phyloP scores from a whole-genome alignment of 30 jellyfish, hydroid and myxozoan genomes.

The Aurelia aurita complex sp. Pacific region DNA sequence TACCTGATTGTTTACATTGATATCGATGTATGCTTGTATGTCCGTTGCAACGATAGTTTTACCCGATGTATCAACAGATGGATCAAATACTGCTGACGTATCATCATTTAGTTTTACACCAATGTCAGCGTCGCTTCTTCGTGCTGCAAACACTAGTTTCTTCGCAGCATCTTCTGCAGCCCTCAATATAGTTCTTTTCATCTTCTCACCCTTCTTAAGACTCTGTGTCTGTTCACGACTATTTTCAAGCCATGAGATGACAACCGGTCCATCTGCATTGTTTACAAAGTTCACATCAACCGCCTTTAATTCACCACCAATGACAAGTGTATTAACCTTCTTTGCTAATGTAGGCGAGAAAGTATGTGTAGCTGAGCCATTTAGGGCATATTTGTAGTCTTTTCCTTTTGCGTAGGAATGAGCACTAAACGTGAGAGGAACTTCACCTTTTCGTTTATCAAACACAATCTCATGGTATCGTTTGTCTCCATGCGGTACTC shows the following conservation, averaged over 20 bases:
- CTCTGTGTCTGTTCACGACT: not conserved
- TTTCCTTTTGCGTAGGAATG: slow-evolving; percentile 12
- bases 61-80: slow-evolving; percentile 7
- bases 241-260: slow-evolving; percentile 42
- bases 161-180: not conserved
- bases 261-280: slow-evolving; percentile 32
- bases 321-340: not conserved
- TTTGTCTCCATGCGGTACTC: not conserved
- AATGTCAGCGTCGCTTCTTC: slow-evolving; percentile 16
- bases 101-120: slow-evolving; percentile 26
- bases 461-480: slow-evolving; percentile 19
- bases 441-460: slow-evolving; percentile 12
- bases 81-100: slow-evolving; percentile 9
- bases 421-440: slow-evolving; percentile 28
- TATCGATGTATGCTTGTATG: slow-evolving; percentile 11
- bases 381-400: not conserved
- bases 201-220: slow-evolving; percentile 16
- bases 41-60: slow-evolving; percentile 42
- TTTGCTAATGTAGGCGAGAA: not conserved
- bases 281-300: slow-evolving; percentile 11
- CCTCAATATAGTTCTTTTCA: not conserved
- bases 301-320: slow-evolving; percentile 1
- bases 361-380: not conserved
- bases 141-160: slow-evolving; percentile 25
- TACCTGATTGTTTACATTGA: slow-evolving; percentile 27